Evolutionary conservation across 2,113 vertebrate species (phyloP), one percentile per base, ranked within the genome.

Genomic region (Ceyx margarethae): DNA sequence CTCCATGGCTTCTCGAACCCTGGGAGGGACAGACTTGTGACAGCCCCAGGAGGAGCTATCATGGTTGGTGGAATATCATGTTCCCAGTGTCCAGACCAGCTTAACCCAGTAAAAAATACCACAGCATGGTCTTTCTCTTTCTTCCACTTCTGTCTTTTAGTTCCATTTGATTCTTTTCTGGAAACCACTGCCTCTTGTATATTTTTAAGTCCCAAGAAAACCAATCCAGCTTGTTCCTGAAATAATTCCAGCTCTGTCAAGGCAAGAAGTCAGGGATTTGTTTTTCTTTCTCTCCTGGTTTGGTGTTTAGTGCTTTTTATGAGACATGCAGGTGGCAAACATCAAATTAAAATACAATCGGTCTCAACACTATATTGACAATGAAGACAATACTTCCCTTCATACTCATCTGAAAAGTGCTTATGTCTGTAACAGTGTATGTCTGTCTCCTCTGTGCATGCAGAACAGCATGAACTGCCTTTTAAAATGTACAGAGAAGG

Each of bases 341-440:
- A 69, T 73, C 67, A 89, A 94, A 95, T 90, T 94, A 95, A 95
- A 95, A 80, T n/a, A 79, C 71, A 92, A 92, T 94, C 83, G 90
- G 58, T 62, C 92, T 81, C 45, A 15, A 54, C 66, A 46, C 28
- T 81, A 10, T 46, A 85, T 73, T 89, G 81, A 92, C 81, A 79
- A 13, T 76, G 50, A 81, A 90, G 46, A 78, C 80, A 91, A 68
- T 53, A 31, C 3, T 84, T 78, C 84, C 80, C 62, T 93, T 91
- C 58, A 79, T 76, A 11, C 8, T 40, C 31, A 66, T 85, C 72
- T 66, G 25, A 71, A 75, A 91, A 84, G 19, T 33, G 42, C 11
- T 87, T 54, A 22, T 57, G 50, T 68, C 50, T 72, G 45, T 56
- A 65, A 57, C 53, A 62, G 58, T 74, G 29, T 53, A 54, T 19